Conservation (phyloP, 2,797 vertebrate genomes). For the Sibirionetta formosa region DNA sequence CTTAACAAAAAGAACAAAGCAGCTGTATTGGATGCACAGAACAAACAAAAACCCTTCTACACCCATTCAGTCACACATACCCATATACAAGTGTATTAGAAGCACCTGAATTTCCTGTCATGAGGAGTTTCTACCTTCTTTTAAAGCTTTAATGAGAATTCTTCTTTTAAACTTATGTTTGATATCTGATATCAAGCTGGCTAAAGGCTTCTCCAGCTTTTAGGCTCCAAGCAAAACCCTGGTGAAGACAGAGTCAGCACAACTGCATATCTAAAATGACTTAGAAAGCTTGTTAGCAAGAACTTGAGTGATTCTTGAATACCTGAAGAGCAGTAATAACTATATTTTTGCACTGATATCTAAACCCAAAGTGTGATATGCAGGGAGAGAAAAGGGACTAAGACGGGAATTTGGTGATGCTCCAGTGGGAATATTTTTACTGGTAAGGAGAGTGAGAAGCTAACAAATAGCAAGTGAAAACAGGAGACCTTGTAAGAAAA, state of each 20-base stretch:
- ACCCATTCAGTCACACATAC: background rate
- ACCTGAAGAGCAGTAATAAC: background rate
- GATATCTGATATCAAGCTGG: background rate
- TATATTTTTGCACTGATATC: background rate
- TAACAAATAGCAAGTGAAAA: background rate
- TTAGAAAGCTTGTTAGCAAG: background rate
- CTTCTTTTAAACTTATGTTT: background rate
- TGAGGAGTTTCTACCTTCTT: background rate
- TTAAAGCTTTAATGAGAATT: background rate
- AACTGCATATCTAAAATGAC: background rate
- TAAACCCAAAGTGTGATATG: background rate
- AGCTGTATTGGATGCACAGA: background rate
- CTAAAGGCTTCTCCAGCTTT: background rate
- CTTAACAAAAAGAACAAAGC: background rate
- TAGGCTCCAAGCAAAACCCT: background rate
- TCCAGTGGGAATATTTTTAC: background rate
- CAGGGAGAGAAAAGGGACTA: background rate
- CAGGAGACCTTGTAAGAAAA: background rate
- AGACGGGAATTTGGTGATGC: background rate
- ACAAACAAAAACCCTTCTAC: background rate
- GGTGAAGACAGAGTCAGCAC: background rate
- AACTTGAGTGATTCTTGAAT: background rate
- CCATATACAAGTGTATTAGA: background rate
- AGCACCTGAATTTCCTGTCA: accelerated
- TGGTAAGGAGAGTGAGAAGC: background rate